These are phyloP conservation scores for Xiphophorus couchianus DNA, from an alignment of 2,113 vertebrate species.

Conservation along the genomic window DNA sequence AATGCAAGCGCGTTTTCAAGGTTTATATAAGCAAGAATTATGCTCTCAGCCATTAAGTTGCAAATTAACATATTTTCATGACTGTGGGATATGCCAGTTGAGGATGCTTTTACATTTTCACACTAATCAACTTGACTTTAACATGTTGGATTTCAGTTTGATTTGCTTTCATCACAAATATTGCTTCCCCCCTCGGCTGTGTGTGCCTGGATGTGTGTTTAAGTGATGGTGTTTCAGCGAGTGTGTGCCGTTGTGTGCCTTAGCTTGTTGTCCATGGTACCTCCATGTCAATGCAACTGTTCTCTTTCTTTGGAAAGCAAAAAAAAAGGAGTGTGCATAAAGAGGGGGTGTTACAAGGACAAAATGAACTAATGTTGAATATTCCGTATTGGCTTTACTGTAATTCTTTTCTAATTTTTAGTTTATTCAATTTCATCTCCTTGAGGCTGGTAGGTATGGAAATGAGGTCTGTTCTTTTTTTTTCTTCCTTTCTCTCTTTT, in stretches of 20 bases:
- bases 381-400: conserved; percentile 83
- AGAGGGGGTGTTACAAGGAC: conserved; percentile 69
- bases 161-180: conserved; percentile 82
- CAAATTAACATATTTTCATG: conserved; percentile 80
- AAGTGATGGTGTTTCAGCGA: conserved; percentile 31
- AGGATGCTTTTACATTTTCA: conserved; percentile 77
- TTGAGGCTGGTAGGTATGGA: conserved; percentile 83
- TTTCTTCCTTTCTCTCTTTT: conserved; percentile 60
- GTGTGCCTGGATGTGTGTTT: conserved; percentile 52
- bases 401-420: conserved; percentile 84
- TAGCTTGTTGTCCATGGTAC: conserved; percentile 57
- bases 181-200: conserved; percentile 70
- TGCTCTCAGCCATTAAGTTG: conserved; percentile 77
- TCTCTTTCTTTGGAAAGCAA: conserved; percentile 56
- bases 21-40: conserved; percentile 79
- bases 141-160: conserved; percentile 81
- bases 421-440: conserved; percentile 84
- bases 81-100: conserved; percentile 78
- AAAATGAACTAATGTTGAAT: conserved; percentile 83
- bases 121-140: conserved; percentile 82
- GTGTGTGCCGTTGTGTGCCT: conserved; percentile 28
- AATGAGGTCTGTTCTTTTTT: conserved; percentile 78
- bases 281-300: conserved; percentile 57
- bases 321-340: conserved; percentile 13
- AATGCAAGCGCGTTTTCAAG: conserved; percentile 75